Evolutionary conservation across 2,113 vertebrate species (phyloP).

Genomic region (Platycercus adscitus): DNA sequence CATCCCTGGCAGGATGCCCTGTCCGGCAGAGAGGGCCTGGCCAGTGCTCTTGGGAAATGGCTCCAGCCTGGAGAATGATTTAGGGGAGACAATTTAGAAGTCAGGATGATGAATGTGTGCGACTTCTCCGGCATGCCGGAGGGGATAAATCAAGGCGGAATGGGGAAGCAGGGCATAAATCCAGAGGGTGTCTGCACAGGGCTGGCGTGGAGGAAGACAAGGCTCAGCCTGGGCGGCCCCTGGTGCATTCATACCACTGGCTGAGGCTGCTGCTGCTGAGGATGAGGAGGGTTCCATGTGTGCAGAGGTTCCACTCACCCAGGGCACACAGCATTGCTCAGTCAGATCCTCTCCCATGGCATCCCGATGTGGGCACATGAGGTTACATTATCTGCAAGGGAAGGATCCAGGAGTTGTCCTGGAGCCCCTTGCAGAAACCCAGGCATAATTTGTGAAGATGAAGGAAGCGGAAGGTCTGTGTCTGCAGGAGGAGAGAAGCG

Average conservation of each 20-base stretch:
- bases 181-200: not conserved
- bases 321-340: accelerated
- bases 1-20: not conserved
- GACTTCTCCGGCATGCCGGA: slow-evolving; percentile 20
- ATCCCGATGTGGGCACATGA: accelerated
- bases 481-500: not conserved
- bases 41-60: not conserved
- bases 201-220: not conserved
- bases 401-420: not conserved
- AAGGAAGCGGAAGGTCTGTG: not conserved
- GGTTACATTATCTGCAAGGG: not conserved
- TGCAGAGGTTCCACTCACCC: accelerated
- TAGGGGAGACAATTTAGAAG: slow-evolving; percentile 43
- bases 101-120: slow-evolving; percentile 56
- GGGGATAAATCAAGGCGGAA: slow-evolving; percentile 38
- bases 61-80: not conserved
- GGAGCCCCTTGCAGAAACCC: not conserved
- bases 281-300: accelerated
- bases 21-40: not conserved
- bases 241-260: accelerated
- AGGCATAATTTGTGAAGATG: not conserved
- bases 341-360: not conserved
- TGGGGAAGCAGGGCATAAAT: slow-evolving; percentile 27
- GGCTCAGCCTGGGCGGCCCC: not conserved
- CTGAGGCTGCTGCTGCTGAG: not conserved